Conservation (phyloP, 2,113 vertebrate species). For the Ageneiosus marmoratus region DNA sequence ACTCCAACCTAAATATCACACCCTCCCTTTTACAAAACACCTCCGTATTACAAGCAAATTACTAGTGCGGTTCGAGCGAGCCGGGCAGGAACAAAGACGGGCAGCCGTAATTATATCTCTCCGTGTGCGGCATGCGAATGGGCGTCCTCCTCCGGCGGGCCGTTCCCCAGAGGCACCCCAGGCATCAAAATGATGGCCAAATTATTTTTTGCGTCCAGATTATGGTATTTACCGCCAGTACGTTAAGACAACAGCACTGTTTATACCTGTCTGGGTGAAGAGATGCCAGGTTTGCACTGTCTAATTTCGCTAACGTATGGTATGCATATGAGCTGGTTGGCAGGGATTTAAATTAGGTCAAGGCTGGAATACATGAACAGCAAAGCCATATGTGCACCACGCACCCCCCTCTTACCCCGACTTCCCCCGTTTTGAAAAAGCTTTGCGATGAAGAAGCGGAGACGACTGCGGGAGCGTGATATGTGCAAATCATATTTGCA, state of each 20-base stretch:
- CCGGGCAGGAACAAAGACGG: conserved; percentile 76
- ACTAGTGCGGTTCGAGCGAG: conserved; percentile 71
- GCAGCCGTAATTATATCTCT: conserved; percentile 78
- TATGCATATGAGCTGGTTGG: conserved; percentile 79
- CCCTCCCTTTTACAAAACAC: conserved; percentile 68
- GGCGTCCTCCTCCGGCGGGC: conserved; percentile 70
- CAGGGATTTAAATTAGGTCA: conserved; percentile 82
- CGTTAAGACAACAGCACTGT: conserved; percentile 76
- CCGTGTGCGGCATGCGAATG: conserved; percentile 78
- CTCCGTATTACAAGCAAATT: conserved; percentile 78
- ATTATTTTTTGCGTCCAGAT: conserved; percentile 72
- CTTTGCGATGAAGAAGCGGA: conserved; percentile 74
- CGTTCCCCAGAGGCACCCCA: conserved; percentile 69
- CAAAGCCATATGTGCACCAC: conserved; percentile 77
- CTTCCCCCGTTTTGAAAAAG: conserved; percentile 61
- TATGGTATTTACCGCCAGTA: conserved; percentile 75
- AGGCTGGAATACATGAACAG: conserved; percentile 80
- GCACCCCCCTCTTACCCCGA: conserved; percentile 41
- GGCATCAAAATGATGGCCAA: conserved; percentile 79
- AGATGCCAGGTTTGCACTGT: conserved; percentile 67
- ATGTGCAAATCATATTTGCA: conserved; percentile 84
- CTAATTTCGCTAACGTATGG: conserved; percentile 80
- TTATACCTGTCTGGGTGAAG: conserved; percentile 76
- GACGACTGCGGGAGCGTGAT: conserved; percentile 78
- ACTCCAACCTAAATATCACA: conserved; percentile 60